Conservation (phyloP, 2,888 invertebrate species). For the Synanthedon myopaeformis region DNA sequence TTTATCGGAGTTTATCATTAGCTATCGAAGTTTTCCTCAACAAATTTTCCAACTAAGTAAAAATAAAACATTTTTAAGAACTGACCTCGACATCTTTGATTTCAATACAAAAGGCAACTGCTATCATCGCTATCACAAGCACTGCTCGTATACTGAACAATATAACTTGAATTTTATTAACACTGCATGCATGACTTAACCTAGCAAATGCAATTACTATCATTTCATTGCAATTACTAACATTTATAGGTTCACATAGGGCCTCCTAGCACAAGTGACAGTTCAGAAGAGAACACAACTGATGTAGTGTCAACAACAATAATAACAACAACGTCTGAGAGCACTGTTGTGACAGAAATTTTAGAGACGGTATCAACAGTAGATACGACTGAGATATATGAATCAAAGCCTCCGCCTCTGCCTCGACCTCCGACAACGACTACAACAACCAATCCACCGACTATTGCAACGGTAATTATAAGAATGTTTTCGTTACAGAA, state of each 20-base stretch:
- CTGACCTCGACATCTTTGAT: no score
- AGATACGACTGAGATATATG: background rate
- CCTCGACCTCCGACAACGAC: constrained; percentile 4
- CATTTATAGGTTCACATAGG: background rate
- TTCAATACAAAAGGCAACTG: background rate
- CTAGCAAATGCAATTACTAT: constrained; percentile 3
- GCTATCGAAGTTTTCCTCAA: no score
- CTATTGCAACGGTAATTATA: constrained; percentile 4
- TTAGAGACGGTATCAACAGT: constrained; percentile 1
- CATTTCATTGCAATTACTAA: constrained; percentile 8
- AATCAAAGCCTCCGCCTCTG: background rate
- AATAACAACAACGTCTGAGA: constrained; percentile 1
- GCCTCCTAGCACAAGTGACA: constrained; percentile 1
- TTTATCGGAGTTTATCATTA: no score
- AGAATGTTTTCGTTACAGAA: background rate
- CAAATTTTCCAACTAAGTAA: no score
- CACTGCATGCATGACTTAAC: background rate
- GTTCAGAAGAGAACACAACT: background rate
- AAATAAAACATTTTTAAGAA: no score
- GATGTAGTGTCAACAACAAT: background rate
- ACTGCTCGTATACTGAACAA: background rate
- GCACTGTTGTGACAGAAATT: constrained; percentile 2
- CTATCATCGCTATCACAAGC: background rate
- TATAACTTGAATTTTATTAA: no score
- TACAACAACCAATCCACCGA: constrained; percentile 2